Evolutionary conservation across 2,888 invertebrate species (phyloP).

Genomic region (Papilio elwesi): DNA sequence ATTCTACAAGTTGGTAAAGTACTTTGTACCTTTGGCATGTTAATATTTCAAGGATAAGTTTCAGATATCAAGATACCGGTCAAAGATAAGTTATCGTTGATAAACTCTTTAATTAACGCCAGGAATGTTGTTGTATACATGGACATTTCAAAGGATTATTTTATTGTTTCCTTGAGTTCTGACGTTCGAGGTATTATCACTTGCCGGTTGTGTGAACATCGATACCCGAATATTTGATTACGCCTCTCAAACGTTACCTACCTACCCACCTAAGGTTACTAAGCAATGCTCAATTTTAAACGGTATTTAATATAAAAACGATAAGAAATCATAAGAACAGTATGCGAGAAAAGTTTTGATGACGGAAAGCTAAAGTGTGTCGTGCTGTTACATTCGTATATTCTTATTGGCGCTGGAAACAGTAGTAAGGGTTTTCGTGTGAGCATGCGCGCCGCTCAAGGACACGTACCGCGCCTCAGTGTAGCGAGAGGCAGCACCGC

Average conservation of each 20-base stretch:
- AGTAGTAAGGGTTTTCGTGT: conserved; percentile 68
- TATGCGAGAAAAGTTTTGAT: neutral
- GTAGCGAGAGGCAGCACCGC: conserved; percentile 74
- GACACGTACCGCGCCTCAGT: conserved; percentile 79
- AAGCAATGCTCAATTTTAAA: neutral
- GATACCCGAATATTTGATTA: conserved; percentile 40
- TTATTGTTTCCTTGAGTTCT: conserved; percentile 39
- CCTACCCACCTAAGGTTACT: neutral
- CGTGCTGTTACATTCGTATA: conserved; percentile 56
- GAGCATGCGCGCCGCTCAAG: conserved; percentile 78
- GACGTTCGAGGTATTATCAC: conserved; percentile 50
- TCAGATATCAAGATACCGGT: conserved; percentile 6
- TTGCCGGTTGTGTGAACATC: conserved; percentile 46
- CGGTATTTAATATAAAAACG: neutral
- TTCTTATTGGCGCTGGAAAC: conserved; percentile 64
- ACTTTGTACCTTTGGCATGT: conserved; percentile 10
- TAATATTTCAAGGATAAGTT: conserved; percentile 20
- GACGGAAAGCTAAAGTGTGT: conserved; percentile 51
- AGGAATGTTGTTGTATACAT: neutral
- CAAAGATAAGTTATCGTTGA: conserved; percentile 20
- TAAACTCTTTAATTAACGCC: conserved; percentile 17
- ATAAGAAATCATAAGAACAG: neutral
- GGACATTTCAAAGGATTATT: conserved; percentile 1
- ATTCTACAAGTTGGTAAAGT: neutral
- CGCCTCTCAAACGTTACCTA: neutral